These are phyloP conservation scores for Fistularia commersonii DNA, from an alignment of 2,797 vertebrate genomes.

Conservation along the genomic window DNA sequence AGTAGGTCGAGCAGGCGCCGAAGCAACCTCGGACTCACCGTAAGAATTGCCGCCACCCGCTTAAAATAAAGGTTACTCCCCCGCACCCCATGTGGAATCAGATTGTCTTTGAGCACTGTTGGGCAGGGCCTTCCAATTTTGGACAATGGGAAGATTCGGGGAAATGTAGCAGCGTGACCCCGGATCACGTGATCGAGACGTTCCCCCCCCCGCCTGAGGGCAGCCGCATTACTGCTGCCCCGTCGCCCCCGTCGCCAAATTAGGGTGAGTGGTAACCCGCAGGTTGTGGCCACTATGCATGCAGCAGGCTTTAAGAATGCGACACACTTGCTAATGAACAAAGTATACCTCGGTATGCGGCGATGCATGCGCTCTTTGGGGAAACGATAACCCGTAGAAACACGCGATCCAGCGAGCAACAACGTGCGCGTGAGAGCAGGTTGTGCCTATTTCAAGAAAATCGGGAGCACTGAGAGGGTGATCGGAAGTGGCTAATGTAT, in stretches of 20 bases:
- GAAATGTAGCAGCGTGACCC: slow-evolving; percentile 27
- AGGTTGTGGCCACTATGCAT: slow-evolving; percentile 52
- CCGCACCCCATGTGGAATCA: not conserved
- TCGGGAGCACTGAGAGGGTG: no score
- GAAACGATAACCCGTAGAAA: not conserved
- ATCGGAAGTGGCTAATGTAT: no score
- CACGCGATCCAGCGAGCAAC: no score
- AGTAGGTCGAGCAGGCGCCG: not conserved
- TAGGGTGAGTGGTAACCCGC: slow-evolving; percentile 12
- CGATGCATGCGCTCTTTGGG: no score
- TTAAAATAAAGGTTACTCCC: slow-evolving; percentile 1
- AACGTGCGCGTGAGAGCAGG: no score
- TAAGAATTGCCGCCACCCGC: not conserved
- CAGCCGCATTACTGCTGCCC: slow-evolving; percentile 37
- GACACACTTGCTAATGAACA: slow-evolving; percentile 25
- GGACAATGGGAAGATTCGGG: slow-evolving; percentile 12
- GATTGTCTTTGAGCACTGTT: slow-evolving; percentile 3
- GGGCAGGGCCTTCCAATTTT: slow-evolving; percentile 9
- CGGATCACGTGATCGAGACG: slow-evolving; percentile 37
- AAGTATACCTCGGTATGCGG: slow-evolving; percentile 25
- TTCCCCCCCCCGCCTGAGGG: slow-evolving; percentile 29
- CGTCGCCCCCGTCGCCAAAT: slow-evolving; percentile 47
- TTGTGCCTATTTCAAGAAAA: no score
- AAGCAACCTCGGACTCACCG: no score
- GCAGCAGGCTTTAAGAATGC: slow-evolving; percentile 28